phyloP scores from a whole-genome alignment of 2,113 vertebrate genomes.

The Oryzias javanicus region DNA sequence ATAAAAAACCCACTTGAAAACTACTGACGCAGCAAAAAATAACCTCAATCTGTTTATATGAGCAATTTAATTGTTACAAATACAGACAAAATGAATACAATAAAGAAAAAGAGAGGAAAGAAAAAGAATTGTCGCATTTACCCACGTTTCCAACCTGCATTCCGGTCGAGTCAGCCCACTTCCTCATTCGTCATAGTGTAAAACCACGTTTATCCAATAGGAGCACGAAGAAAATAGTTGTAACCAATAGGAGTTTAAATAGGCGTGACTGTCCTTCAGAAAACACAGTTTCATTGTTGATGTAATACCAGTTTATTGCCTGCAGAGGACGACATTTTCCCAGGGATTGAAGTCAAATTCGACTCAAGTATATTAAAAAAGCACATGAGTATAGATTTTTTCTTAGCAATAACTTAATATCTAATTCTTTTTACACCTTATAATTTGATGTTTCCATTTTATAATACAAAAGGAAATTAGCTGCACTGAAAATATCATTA shows the following conservation, averaged over 20 bases:
- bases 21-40: not conserved
- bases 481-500: too few species aligned
- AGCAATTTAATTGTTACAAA: not conserved
- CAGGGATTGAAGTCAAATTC: not conserved
- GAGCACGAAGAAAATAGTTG: not conserved
- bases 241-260: constrained; percentile 53
- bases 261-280: constrained; percentile 42
- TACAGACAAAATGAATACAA: not conserved
- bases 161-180: constrained; percentile 4
- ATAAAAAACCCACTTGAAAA: not conserved
- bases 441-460: too few species aligned
- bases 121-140: constrained; percentile 14
- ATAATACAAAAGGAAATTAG: too few species aligned
- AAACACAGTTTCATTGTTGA: constrained; percentile 41
- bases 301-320: constrained; percentile 20
- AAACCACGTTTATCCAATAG: constrained; percentile 50
- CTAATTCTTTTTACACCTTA: too few species aligned
- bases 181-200: constrained; percentile 34
- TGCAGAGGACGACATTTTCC: constrained; percentile 24
- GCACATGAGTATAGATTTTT: too few species aligned
- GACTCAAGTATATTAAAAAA: not conserved
- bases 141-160: constrained; percentile 66
- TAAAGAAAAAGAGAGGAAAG: not conserved
- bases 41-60: accelerated
- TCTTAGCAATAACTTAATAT: too few species aligned